These are phyloP conservation scores for Notarius quadriscutis DNA, from an alignment of 2,113 vertebrate species.

Conservation along the genomic window DNA sequence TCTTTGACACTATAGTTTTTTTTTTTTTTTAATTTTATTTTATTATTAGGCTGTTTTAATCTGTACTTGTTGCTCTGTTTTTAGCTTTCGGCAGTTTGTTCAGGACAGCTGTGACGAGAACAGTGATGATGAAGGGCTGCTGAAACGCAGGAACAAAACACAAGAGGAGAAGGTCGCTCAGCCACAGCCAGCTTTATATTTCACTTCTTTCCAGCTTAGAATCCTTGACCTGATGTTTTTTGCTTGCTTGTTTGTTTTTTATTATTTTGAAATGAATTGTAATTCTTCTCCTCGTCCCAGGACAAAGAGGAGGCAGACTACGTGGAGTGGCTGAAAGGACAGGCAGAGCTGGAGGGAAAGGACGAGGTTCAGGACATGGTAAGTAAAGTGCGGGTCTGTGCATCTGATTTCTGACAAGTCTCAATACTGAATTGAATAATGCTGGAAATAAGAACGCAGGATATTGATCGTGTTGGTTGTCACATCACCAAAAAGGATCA, in stretches of 20 bases:
- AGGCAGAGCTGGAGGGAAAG: conserved; percentile 65
- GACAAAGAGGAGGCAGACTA: conserved; percentile 82
- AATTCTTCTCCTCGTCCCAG: conserved; percentile 59
- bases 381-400: conserved; percentile 50
- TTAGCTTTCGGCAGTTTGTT: conserved; percentile 81
- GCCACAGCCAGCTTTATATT: neutral
- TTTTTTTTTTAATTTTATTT: neutral
- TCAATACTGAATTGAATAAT: neutral
- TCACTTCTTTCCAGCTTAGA: neutral
- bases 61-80: neutral
- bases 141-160: conserved; percentile 76
- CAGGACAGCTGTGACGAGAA: conserved; percentile 75
- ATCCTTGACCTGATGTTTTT: neutral
- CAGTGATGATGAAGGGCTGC: conserved; percentile 58
- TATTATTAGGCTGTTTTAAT: neutral
- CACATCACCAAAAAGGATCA: neutral
- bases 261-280: neutral
- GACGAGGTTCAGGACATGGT: conserved; percentile 83
- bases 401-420: neutral
- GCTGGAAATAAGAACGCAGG: neutral
- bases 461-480: neutral
- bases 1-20: neutral
- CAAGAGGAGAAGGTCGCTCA: conserved; percentile 79
- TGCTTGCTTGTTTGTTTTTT: neutral
- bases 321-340: conserved; percentile 86